Conservation (phyloP, 37 sponge, comb jelly and placozoan genomes). For the Bolinopsis microptera region DNA sequence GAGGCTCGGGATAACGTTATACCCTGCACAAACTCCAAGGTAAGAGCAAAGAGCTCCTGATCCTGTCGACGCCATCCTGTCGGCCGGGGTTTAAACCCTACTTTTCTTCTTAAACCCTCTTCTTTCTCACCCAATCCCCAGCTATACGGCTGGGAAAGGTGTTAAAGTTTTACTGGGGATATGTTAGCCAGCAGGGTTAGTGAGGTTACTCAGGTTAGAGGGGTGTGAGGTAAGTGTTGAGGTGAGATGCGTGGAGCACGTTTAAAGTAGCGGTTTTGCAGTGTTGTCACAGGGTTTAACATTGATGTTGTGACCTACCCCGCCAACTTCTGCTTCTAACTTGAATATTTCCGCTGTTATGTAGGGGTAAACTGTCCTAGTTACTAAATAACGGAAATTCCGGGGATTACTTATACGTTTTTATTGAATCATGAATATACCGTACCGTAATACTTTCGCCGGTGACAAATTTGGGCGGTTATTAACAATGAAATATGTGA, state of each 20-base stretch:
- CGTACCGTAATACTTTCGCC: too few species aligned
- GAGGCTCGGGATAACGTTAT: neutral
- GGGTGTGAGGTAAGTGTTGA: neutral
- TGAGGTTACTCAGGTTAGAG: too few species aligned
- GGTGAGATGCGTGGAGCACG: neutral
- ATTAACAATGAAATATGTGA: too few species aligned
- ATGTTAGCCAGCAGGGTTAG: too few species aligned
- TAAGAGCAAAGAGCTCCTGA: neutral
- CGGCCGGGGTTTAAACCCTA: neutral
- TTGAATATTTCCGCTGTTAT: neutral
- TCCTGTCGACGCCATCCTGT: neutral
- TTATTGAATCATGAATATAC: too few species aligned
- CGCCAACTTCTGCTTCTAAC: neutral
- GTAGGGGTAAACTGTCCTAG: too few species aligned
- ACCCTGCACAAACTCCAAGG: slow-evolving; percentile 33
- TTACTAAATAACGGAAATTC: too few species aligned
- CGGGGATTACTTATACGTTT: too few species aligned
- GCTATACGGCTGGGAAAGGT: neutral
- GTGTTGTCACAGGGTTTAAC: too few species aligned
- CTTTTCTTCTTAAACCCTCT: too few species aligned
- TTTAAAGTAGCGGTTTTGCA: neutral
- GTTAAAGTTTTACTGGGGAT: neutral
- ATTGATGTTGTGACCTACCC: neutral
- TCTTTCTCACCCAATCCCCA: too few species aligned
- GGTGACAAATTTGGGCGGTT: too few species aligned